Conservation (phyloP, 1,140 invertebrate genomes). For the Tetramorium parvispinum region DNA sequence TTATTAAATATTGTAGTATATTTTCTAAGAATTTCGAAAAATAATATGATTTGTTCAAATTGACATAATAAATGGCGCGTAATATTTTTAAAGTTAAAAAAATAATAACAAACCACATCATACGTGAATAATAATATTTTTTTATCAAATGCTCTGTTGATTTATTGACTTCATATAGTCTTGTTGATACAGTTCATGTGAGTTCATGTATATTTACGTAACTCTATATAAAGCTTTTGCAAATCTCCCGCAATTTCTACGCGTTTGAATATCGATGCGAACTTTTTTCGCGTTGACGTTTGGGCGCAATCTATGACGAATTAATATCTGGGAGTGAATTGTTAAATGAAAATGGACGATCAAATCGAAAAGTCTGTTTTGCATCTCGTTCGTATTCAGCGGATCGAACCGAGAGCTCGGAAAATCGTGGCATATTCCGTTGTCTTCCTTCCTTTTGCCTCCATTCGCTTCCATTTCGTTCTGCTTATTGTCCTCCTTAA, state of each 20-base stretch:
- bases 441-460: neutral
- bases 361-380: constrained; percentile 43
- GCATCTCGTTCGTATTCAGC: constrained; percentile 53
- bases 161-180: constrained; percentile 9
- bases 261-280: constrained; percentile 42
- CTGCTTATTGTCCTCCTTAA: constrained; percentile 70
- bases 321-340: constrained; percentile 51
- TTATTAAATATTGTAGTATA: neutral
- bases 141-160: neutral
- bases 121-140: neutral
- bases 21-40: neutral
- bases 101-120: neutral
- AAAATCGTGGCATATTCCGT: constrained; percentile 32
- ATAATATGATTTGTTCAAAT: neutral
- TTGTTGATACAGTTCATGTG: constrained; percentile 1
- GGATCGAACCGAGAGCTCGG: constrained; percentile 44
- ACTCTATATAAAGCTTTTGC: constrained; percentile 26
- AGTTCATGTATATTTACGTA: constrained; percentile 52
- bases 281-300: constrained; percentile 34
- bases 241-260: constrained; percentile 24
- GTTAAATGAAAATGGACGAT: constrained; percentile 45
- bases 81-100: neutral
- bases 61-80: neutral
- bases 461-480: constrained; percentile 33
- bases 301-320: constrained; percentile 34